phyloP scores from a whole-genome alignment of 2,113 vertebrate species.

The Muntiacus muntjak region DNA sequence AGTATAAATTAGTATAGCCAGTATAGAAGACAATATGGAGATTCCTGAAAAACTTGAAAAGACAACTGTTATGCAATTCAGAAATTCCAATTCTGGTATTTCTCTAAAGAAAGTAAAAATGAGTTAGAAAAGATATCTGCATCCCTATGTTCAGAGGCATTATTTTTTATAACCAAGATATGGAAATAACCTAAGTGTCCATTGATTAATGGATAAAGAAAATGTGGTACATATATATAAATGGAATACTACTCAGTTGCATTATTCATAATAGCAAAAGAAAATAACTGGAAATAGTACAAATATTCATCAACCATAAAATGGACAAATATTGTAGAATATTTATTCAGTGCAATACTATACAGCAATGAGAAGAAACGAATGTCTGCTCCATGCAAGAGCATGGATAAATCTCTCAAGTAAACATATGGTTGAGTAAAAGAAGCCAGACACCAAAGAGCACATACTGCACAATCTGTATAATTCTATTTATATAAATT shows the following conservation, averaged over 20 bases:
- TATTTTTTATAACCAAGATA: neutral
- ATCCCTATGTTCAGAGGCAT: neutral
- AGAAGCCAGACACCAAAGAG: neutral
- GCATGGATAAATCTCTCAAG: neutral
- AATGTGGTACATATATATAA: neutral
- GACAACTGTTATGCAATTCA: neutral
- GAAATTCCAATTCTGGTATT: neutral
- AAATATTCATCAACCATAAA: neutral
- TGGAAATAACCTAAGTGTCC: neutral
- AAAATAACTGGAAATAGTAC: neutral
- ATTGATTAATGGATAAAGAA: neutral
- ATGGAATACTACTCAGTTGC: neutral
- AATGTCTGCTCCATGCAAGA: neutral
- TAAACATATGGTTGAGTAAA: neutral
- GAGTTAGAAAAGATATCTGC: neutral
- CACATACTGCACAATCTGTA: neutral
- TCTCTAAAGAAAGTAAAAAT: neutral
- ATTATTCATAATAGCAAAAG: neutral
- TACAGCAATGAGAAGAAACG: neutral
- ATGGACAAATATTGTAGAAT: neutral
- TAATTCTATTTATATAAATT: neutral
- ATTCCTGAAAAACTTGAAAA: neutral
- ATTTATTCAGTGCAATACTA: neutral
- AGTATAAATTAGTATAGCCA: neutral
- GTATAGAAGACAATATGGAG: neutral